A percentile compares a stretch with the other conserved stretches of the same genome.
phyloP scores from a whole-genome alignment of 2,888 invertebrate species.

The Mellilla xanthometata region DNA sequence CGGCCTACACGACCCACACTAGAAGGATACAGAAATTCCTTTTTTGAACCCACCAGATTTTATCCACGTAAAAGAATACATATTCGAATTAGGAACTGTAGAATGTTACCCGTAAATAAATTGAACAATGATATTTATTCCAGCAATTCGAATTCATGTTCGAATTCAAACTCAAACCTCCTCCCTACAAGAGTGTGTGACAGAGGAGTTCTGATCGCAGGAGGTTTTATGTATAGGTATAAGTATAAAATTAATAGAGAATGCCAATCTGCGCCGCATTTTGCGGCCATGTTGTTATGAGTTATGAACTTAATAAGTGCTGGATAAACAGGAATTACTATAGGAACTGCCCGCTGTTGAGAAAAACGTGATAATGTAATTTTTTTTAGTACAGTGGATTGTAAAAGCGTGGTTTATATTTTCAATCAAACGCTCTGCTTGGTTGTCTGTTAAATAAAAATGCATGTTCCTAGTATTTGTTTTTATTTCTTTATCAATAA shows the following conservation, averaged over 20 bases:
- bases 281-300: conserved; percentile 64
- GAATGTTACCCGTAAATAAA: conserved; percentile 35
- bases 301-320: conserved; percentile 28
- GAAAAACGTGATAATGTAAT: too few relatives aligned
- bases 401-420: too few relatives aligned
- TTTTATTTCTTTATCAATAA: too few relatives aligned
- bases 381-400: too few relatives aligned
- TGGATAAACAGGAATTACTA: too few relatives aligned
- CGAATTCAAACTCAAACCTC: too few relatives aligned
- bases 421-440: too few relatives aligned
- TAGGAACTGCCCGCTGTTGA: too few relatives aligned
- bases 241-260: conserved; percentile 61
- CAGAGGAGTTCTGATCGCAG: conserved; percentile 52
- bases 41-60: conserved; percentile 61
- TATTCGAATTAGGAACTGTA: conserved; percentile 62
- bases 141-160: too few relatives aligned
- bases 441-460: too few relatives aligned
- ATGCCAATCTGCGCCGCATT: conserved; percentile 60
- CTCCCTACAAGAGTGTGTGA: neutral
- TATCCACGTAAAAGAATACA: conserved; percentile 45
- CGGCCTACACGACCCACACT: conserved; percentile 37
- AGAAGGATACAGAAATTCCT: conserved; percentile 47
- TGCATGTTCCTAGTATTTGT: too few relatives aligned
- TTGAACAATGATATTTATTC: conserved; percentile 5
- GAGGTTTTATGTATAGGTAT: conserved; percentile 68